These are phyloP conservation scores for Drosophila bocqueti DNA, from an alignment of 1,140 invertebrate species.

Conservation along the genomic window DNA sequence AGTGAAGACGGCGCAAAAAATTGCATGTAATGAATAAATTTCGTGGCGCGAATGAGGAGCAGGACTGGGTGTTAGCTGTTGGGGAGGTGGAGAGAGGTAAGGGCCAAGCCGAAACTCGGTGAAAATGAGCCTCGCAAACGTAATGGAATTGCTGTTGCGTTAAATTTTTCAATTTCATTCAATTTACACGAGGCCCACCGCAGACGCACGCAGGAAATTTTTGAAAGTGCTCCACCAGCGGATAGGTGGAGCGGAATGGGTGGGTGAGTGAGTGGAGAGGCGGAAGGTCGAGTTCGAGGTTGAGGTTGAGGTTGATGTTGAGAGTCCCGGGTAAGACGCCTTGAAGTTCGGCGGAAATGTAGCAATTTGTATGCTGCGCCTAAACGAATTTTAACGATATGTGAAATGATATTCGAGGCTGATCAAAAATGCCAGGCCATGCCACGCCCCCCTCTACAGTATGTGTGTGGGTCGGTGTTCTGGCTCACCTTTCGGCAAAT, in stretches of 20 bases:
- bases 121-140: conserved; percentile 80
- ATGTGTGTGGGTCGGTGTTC: conserved; percentile 23
- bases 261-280: too few species aligned
- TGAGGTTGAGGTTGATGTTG: conserved; percentile 4
- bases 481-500: conserved; percentile 74
- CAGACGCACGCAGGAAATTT: conserved; percentile 71
- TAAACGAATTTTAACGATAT: conserved; percentile 84
- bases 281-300: not conserved
- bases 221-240: conserved; percentile 55
- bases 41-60: conserved; percentile 32
- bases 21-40: conserved; percentile 84
- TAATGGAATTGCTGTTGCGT: conserved; percentile 82
- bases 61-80: not conserved
- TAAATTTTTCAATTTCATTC: conserved; percentile 84
- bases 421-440: conserved; percentile 74
- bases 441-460: conserved; percentile 18
- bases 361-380: conserved; percentile 82
- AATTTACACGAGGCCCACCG: conserved; percentile 74
- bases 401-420: conserved; percentile 82
- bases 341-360: conserved; percentile 78
- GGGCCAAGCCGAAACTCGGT: conserved; percentile 57
- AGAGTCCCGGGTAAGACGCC: conserved; percentile 27
- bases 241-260: conserved; percentile 7
- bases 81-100: not conserved
- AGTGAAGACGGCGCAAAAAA: conserved; percentile 77